Conservation (phyloP, 2,113 vertebrate genomes). For the Laterallus jamaicensis region DNA sequence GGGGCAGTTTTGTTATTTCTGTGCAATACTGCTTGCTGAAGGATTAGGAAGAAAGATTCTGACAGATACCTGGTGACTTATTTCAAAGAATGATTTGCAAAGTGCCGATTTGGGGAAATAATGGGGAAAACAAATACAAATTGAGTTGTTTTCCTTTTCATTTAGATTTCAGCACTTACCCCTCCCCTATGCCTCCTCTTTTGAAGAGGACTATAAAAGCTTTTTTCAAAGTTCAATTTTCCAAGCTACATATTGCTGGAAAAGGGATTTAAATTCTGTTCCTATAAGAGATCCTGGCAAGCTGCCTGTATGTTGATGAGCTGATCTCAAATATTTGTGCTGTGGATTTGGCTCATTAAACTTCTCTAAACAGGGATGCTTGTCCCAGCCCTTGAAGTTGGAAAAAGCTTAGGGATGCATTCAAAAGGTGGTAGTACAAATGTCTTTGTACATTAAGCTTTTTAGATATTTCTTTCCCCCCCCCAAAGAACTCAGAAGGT, state of each 20-base stretch:
- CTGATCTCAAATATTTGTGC: neutral
- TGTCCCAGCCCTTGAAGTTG: neutral
- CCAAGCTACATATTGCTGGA: neutral
- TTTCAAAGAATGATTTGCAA: neutral
- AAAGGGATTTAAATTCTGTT: neutral
- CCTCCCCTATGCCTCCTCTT: neutral
- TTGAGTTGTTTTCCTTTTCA: neutral
- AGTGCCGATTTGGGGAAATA: neutral
- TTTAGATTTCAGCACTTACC: neutral
- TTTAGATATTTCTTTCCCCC: neutral
- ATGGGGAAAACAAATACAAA: neutral
- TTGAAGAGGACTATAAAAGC: neutral
- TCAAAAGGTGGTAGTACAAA: neutral
- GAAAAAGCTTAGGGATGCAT: neutral
- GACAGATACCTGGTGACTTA: neutral
- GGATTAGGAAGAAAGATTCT: neutral
- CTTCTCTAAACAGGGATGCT: neutral
- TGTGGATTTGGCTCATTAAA: neutral
- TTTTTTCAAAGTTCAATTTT: neutral
- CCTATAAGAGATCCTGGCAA: neutral
- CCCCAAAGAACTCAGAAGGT: fast-evolving
- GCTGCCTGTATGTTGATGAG: neutral
- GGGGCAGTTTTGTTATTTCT: neutral
- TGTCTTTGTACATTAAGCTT: neutral
- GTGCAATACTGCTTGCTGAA: neutral